Base-by-base conservation (phyloP, 2,797 vertebrate genomes). In the Lutjanus argentimaculatus region DNA sequence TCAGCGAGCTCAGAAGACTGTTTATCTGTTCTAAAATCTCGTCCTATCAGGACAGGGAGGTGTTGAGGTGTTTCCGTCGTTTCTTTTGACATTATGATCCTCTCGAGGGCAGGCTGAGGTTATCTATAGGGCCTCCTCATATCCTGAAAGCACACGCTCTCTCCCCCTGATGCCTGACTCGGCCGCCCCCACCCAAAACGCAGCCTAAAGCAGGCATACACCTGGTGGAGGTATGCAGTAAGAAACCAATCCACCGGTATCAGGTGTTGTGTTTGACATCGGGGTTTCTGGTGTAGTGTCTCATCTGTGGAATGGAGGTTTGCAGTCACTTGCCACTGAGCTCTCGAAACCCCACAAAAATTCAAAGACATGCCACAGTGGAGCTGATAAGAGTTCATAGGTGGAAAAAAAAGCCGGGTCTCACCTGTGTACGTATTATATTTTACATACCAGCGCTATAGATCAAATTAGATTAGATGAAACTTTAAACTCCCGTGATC, bases 201-300 rank as follows among this genome's bases (percentile, higher is more conserved):
- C 79, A 83, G 87, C 89, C 84, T 82, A 75, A 45, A 91, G 88
- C 90, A 84, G 86, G 78, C 64, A 0, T 92, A 82, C 88, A 93
- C 90, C 94, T 92, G 93, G 91, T 90, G 85, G 45, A 93, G 90
- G 94, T 91, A 93, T 93, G 93, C 80, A 65, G 72, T 3, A 5
- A 77, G 90, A 92, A 92, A 91, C 77, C 85, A 63, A 92, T 88
- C 89, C 84, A 69, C 73, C 10, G 59, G 84, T 91, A 94, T 92
- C 91, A 88, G 88, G 90, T 94, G 88, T 92, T 91, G 84, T 40
- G 77, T 87, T 90, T 90, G 88, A 89, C 91, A 66, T 89, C 56
- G 42, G 87, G 83, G 77, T 77, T 80, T 85, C 84, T 87, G 89
- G 67, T 80, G 6, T 67, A 57, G 73, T 58, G 85, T 90, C 91